phyloP scores from a whole-genome alignment of 64 coral and sea anemone genomes.

The Pocillopora verrucosa region DNA sequence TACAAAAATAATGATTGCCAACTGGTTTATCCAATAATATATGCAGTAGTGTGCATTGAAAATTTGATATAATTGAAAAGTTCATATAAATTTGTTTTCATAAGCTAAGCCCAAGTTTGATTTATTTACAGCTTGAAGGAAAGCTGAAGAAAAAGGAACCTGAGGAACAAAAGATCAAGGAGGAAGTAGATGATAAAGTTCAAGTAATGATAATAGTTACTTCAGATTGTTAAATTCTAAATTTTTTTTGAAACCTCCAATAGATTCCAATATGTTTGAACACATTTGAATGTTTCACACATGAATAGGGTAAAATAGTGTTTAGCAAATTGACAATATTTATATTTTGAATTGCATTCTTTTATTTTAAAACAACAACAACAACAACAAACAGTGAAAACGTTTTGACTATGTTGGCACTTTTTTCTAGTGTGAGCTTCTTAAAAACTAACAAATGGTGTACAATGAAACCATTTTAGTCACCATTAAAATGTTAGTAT shows the following conservation, averaged over 20 bases:
- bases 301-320: no score
- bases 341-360: no score
- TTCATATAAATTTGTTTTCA: background rate
- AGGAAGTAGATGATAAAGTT: constrained; percentile 83
- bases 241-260: no score
- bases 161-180: constrained; percentile 91
- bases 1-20: background rate
- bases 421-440: no score
- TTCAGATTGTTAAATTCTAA: background rate
- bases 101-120: background rate
- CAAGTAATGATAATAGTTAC: constrained; percentile 37
- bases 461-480: no score
- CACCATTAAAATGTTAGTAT: no score
- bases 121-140: constrained; percentile 61
- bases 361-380: no score
- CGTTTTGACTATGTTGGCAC: background rate
- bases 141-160: constrained; percentile 79
- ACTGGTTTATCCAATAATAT: background rate
- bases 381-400: background rate
- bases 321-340: no score
- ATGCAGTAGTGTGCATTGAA: background rate
- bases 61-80: no score
- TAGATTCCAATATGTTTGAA: no score
- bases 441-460: background rate
- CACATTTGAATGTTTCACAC: no score